Conservation (phyloP, 2,888 invertebrate species). For the Polydrusus pterygomalis region DNA sequence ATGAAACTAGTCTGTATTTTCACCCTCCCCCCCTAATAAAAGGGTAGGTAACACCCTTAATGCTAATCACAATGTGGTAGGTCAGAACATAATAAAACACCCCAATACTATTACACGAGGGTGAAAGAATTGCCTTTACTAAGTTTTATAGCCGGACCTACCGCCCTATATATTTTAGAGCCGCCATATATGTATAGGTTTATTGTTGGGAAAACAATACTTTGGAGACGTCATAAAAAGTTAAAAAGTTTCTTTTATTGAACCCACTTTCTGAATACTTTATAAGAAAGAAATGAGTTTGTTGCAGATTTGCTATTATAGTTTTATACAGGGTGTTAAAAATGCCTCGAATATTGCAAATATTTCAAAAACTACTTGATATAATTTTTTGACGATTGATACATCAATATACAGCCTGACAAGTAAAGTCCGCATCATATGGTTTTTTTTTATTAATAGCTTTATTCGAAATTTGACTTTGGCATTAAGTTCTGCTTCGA, state of each 20-base stretch:
- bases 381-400: no score
- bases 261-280: no score
- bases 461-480: no score
- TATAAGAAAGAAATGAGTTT: background rate
- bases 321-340: no score
- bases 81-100: slow-evolving; percentile 13
- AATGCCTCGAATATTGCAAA: no score
- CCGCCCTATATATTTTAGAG: slow-evolving; percentile 22
- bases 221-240: slow-evolving; percentile 4
- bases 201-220: slow-evolving; percentile 10
- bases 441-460: no score
- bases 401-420: no score
- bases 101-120: slow-evolving; percentile 9
- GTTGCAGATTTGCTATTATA: no score
- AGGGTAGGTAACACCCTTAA: slow-evolving; percentile 5
- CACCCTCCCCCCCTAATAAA: background rate
- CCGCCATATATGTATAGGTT: slow-evolving; percentile 13
- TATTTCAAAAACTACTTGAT: no score
- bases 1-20: no score
- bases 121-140: slow-evolving; percentile 26
- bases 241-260: background rate
- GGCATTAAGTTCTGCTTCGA: no score
- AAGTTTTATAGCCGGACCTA: slow-evolving; percentile 14
- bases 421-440: no score
- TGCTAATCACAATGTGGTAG: slow-evolving; percentile 17